These are phyloP conservation scores for Passer domesticus DNA, from an alignment of 2,113 vertebrate genomes.

Conservation along the genomic window DNA sequence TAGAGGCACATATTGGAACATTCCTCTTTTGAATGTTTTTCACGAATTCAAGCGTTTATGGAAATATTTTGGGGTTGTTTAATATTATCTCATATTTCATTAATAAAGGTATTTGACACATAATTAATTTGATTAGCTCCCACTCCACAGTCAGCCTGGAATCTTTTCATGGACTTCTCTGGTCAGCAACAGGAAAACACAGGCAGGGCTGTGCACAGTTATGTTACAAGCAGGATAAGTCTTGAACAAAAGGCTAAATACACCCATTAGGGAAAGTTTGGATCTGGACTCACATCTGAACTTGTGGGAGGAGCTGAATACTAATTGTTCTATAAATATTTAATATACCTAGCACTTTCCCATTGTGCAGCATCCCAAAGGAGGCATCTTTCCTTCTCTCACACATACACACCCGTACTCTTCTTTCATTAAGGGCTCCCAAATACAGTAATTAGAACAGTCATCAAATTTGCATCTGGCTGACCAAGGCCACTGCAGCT, in stretches of 20 bases:
- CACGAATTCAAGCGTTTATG: background rate
- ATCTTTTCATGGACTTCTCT: background rate
- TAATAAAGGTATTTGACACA: background rate
- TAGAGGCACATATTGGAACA: background rate
- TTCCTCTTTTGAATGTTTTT: background rate
- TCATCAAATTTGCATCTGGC: background rate
- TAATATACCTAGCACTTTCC: slow-evolving; percentile 11
- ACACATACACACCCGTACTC: background rate
- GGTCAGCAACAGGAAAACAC: background rate
- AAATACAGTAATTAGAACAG: background rate
- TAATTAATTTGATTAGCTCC: background rate
- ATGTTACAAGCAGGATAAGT: background rate
- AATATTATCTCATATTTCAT: background rate
- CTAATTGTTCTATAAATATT: slow-evolving; percentile 46
- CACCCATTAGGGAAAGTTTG: background rate
- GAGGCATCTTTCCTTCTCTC: background rate
- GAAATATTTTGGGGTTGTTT: background rate
- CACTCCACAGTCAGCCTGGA: background rate
- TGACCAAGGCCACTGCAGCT: background rate
- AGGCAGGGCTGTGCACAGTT: background rate
- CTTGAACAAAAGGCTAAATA: background rate
- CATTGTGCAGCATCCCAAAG: background rate
- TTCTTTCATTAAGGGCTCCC: slow-evolving; percentile 19
- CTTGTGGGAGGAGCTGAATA: background rate
- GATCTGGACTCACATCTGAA: background rate